These are phyloP conservation scores for Eudasyphora cyanicolor DNA, from an alignment of 2,888 invertebrate species.

Conservation along the genomic window DNA sequence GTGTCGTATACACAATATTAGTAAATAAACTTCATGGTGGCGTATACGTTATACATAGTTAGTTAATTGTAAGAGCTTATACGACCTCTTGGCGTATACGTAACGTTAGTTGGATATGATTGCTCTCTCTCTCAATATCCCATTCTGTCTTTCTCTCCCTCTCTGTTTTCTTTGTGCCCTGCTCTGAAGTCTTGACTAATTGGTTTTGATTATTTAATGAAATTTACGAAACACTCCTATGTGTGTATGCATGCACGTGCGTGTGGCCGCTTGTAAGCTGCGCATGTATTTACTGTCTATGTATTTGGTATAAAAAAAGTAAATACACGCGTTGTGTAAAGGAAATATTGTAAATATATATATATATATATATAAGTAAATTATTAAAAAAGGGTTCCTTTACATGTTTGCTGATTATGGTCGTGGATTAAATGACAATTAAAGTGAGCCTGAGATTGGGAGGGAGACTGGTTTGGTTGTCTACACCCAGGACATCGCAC, in stretches of 20 bases:
- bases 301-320: too few species aligned
- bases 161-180: too few species aligned
- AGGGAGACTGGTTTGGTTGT: neutral
- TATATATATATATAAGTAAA: too few species aligned
- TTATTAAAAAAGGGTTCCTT: slow-evolving; percentile 32
- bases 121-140: too few species aligned
- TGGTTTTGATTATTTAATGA: neutral
- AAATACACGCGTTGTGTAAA: too few species aligned
- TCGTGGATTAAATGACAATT: slow-evolving; percentile 29
- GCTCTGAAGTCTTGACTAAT: neutral
- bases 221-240: slow-evolving; percentile 6
- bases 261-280: neutral
- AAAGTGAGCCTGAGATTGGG: slow-evolving; percentile 3
- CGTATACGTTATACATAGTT: too few species aligned
- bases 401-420: slow-evolving; percentile 23
- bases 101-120: neutral
- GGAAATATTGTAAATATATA: too few species aligned
- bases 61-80: too few species aligned
- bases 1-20: too few species aligned
- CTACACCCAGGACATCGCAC: too few species aligned
- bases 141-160: too few species aligned
- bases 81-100: neutral
- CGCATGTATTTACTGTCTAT: neutral
- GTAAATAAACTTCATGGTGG: too few species aligned
- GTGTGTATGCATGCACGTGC: neutral